Conservation (phyloP, 2,888 invertebrate species). For the Scaptomyza parva region DNA sequence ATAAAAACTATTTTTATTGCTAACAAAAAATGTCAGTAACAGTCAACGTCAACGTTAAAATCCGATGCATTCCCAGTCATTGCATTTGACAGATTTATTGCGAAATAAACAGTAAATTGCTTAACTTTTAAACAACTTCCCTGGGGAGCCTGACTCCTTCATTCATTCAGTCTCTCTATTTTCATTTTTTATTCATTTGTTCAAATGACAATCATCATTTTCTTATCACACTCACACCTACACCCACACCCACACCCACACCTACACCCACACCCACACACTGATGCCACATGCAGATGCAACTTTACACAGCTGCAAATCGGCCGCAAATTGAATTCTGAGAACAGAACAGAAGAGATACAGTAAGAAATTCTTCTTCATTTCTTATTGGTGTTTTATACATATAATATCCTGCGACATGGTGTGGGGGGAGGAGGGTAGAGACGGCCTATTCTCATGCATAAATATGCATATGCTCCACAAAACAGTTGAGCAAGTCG, state of each 20-base stretch:
- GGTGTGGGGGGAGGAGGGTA: conserved; percentile 17
- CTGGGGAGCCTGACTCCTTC: no score
- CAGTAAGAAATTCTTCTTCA: conserved; percentile 20
- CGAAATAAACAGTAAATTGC: background rate
- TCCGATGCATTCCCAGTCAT: background rate
- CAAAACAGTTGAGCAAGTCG: conserved; percentile 71
- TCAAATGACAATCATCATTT: conserved; percentile 28
- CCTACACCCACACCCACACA: conserved; percentile 35
- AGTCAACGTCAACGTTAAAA: background rate
- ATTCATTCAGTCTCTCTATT: background rate
- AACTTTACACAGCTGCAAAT: conserved; percentile 10
- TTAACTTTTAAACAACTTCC: background rate
- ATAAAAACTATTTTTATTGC: background rate
- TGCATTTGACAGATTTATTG: background rate
- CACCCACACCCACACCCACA: conserved; percentile 39
- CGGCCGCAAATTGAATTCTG: conserved; percentile 32
- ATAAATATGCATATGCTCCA: conserved; percentile 68
- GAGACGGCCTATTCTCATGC: conserved; percentile 49
- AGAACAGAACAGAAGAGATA: conserved; percentile 8
- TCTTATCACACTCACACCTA: conserved; percentile 33
- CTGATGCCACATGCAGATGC: conserved; percentile 5
- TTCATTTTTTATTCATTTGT: background rate
- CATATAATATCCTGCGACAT: conserved; percentile 2
- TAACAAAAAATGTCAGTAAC: background rate
- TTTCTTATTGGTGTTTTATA: background rate